These are phyloP conservation scores for Atrichornis clamosus DNA, from an alignment of 2,113 vertebrate genomes.

Conservation along the genomic window DNA sequence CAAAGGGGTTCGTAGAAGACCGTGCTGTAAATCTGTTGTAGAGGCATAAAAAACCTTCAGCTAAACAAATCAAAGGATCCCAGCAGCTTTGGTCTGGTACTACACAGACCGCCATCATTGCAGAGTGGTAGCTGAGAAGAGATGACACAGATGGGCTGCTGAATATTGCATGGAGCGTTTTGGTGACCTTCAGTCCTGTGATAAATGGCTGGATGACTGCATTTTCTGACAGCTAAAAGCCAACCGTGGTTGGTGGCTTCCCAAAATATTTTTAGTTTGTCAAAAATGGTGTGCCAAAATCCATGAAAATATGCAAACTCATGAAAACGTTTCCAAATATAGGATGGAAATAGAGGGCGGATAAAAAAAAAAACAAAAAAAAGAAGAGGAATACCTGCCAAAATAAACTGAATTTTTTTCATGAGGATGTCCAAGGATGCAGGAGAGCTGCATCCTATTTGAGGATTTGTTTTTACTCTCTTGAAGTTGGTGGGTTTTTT, in stretches of 20 bases:
- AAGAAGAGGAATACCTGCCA: background rate
- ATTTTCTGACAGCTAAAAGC: background rate
- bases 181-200: background rate
- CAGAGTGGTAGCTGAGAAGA: background rate
- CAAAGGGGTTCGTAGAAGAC: background rate
- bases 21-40: accelerated
- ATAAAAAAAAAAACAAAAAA: background rate
- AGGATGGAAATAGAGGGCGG: background rate
- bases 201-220: background rate
- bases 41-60: background rate
- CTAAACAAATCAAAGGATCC: background rate
- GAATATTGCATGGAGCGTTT: background rate
- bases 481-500: background rate
- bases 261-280: background rate
- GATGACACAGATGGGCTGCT: background rate
- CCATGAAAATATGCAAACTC: background rate
- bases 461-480: background rate
- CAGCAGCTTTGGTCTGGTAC: background rate
- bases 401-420: background rate
- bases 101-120: background rate
- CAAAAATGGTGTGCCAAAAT: background rate
- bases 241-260: background rate
- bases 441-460: background rate
- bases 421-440: background rate
- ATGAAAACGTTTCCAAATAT: background rate